Base-by-base conservation (phyloP, 1,140 invertebrate genomes). In the Dufourea novaeangliae region DNA sequence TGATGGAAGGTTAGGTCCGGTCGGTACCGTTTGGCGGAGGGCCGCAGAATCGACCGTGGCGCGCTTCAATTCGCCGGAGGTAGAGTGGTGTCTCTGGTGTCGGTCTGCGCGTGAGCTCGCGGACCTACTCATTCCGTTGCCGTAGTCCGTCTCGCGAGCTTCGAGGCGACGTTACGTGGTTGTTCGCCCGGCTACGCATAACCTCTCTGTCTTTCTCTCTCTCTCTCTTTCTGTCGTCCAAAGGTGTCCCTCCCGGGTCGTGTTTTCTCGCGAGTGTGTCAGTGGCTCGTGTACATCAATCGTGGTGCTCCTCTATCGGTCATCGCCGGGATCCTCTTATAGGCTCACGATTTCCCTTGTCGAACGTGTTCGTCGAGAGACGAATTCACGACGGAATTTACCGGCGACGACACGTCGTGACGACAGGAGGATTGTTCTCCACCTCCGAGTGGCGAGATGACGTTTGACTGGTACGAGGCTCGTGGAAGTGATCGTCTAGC, bases 141-240 rank as follows among this genome's bases (percentile, higher is more conserved):
- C 84, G 88, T 89, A 90, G 89, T 90, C 78, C 85, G 85, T 87
- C 88, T 85, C 86, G 88, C 78, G 89, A 85, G 77, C 87, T 85
- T 88, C 88, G 86, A 80, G 82, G 84, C 70, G 87, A 81, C 80
- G 84, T 78, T 62, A 70, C 82, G 78, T 78, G n/a, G 70, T 72
- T 68, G 81, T 75, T 78, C 27, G 39, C 66, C 78, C 64, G 56
- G n/a, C n/a, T n/a, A n/a, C n/a, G n/a, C n/a, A n/a, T n/a, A n/a
- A n/a, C n/a, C n/a, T n/a, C n/a, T n/a, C n/a, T n/a, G n/a, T n/a
- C n/a, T n/a, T n/a, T n/a, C n/a, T n/a, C n/a, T n/a, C n/a, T n/a
- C n/a, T n/a, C n/a, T n/a, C n/a, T n/a, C n/a, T n/a, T n/a, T n/a
- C n/a, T n/a, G n/a, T n/a, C n/a, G n/a, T n/a, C n/a, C n/a, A n/a